phyloP scores from a whole-genome alignment of 2,888 invertebrate genomes.

The Leucania comma region DNA sequence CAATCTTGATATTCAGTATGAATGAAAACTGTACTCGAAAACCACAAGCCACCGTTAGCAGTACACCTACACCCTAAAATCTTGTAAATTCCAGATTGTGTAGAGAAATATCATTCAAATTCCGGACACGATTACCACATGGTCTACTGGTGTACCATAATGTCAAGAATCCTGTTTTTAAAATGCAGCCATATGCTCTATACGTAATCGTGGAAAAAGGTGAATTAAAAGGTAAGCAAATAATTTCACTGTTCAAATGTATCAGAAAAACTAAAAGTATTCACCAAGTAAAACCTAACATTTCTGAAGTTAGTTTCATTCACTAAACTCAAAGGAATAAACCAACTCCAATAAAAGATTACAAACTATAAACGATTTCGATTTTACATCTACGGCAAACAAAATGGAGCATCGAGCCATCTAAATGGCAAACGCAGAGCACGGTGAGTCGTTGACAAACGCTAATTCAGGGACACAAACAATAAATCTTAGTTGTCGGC shows the following conservation, averaged over 20 bases:
- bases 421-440: slow-evolving; percentile 20
- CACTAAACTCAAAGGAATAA: not conserved
- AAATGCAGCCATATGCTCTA: slow-evolving; percentile 96
- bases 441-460: slow-evolving; percentile 33
- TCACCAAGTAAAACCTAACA: not conserved
- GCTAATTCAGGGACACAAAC: slow-evolving; percentile 58
- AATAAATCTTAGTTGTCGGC: slow-evolving; percentile 54
- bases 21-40: too few species aligned
- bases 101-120: slow-evolving; percentile 96
- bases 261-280: not conserved
- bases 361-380: not conserved
- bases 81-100: slow-evolving; percentile 92
- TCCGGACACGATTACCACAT: slow-evolving; percentile 96
- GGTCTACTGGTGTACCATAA: slow-evolving; percentile 97
- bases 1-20: not conserved
- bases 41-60: too few species aligned
- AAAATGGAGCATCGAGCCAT: slow-evolving; percentile 12
- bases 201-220: slow-evolving; percentile 98
- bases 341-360: not conserved
- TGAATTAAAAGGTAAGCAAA: slow-evolving; percentile 92
- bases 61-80: not conserved
- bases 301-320: not conserved
- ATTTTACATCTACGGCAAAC: slow-evolving; percentile 19
- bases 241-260: not conserved
- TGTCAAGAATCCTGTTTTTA: slow-evolving; percentile 95